Evolutionary conservation across 2,888 invertebrate species (phyloP).

Genomic region (Eupithecia centaureata): DNA sequence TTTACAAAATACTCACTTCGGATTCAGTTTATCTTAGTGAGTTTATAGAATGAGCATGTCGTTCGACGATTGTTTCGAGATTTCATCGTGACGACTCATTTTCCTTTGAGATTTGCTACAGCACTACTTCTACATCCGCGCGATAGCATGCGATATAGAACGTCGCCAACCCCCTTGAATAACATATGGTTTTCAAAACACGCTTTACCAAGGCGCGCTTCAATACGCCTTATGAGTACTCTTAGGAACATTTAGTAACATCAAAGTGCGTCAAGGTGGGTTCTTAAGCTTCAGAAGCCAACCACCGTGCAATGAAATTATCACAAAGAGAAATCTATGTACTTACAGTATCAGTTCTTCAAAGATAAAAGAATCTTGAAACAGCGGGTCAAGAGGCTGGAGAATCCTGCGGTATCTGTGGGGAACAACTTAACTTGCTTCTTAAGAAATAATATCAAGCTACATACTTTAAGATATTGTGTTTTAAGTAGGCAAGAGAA

Average conservation of each 20-base stretch:
- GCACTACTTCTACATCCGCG: no score
- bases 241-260: neutral
- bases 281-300: neutral
- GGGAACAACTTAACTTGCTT: conserved; percentile 17
- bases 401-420: conserved; percentile 23
- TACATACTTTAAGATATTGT: neutral
- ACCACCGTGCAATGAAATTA: conserved; percentile 7
- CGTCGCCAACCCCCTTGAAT: no score
- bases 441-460: neutral
- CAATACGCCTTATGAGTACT: neutral
- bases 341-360: conserved; percentile 11
- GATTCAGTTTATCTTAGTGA: no score
- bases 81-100: no score
- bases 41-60: no score
- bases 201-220: no score
- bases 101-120: no score
- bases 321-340: conserved; percentile 17
- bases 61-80: no score
- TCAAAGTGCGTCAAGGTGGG: neutral
- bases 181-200: no score
- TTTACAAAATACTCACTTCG: no score
- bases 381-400: conserved; percentile 18
- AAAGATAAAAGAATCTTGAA: conserved; percentile 22
- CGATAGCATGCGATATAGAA: no score
- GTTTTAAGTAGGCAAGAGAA: no score